These are phyloP conservation scores for Hyalella azteca DNA, from an alignment of 2,888 invertebrate genomes.

Conservation along the genomic window DNA sequence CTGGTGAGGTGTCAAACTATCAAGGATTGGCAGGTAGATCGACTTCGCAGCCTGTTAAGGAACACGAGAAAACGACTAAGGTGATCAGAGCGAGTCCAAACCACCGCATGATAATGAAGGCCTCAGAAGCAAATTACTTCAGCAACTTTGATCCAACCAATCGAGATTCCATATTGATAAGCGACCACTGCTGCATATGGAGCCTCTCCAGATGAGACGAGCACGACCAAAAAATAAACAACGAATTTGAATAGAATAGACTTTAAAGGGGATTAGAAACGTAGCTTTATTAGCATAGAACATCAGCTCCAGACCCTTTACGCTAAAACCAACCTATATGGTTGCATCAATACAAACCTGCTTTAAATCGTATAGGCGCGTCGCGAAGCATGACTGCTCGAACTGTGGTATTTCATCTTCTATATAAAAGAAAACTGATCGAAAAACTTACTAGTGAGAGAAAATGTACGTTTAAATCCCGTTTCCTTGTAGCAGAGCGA, in stretches of 20 bases:
- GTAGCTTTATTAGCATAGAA: constrained; percentile 3
- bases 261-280: neutral
- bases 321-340: too few relatives aligned
- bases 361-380: too few relatives aligned
- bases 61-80: neutral
- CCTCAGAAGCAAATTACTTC: constrained; percentile 32
- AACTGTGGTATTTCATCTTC: too few relatives aligned
- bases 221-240: constrained; percentile 30
- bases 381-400: too few relatives aligned
- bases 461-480: too few relatives aligned
- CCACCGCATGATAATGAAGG: constrained; percentile 28
- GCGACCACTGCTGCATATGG: constrained; percentile 23
- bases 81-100: neutral
- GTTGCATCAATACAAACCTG: too few relatives aligned
- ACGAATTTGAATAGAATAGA: neutral
- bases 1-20: too few relatives aligned
- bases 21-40: too few relatives aligned
- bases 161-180: constrained; percentile 36
- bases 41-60: neutral
- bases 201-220: constrained; percentile 3
- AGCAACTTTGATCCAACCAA: constrained; percentile 20
- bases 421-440: too few relatives aligned
- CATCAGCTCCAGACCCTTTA: too few relatives aligned
- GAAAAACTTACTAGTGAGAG: too few relatives aligned
- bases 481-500: too few relatives aligned